These are phyloP conservation scores for Drosophila busckii DNA, from an alignment of 1,140 invertebrate species.

Conservation along the genomic window DNA sequence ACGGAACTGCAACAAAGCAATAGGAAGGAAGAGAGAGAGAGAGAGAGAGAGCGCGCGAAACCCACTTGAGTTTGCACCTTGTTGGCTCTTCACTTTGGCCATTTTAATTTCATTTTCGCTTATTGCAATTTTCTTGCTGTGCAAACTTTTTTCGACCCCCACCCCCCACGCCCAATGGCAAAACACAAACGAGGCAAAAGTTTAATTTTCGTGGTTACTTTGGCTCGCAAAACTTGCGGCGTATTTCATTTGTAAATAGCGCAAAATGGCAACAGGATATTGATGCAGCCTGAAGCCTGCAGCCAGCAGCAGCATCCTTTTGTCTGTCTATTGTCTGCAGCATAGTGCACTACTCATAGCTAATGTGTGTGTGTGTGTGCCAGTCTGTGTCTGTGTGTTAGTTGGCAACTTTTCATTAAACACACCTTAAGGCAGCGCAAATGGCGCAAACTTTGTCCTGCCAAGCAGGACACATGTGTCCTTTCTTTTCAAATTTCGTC, in stretches of 20 bases:
- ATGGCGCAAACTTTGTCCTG: conserved; percentile 51
- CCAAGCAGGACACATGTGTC: conserved; percentile 37
- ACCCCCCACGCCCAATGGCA: conserved; percentile 4
- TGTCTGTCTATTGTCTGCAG: conserved; percentile 43
- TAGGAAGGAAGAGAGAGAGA: background rate
- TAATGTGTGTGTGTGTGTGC: conserved; percentile 10
- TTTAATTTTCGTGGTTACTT: conserved; percentile 63
- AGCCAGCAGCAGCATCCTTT: conserved; percentile 43
- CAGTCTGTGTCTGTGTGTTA: conserved; percentile 15
- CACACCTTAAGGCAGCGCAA: conserved; percentile 56
- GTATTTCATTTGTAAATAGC: conserved; percentile 66
- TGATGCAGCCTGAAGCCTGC: conserved; percentile 45
- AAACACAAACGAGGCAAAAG: conserved; percentile 57
- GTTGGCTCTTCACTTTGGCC: conserved; percentile 34
- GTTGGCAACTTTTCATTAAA: conserved; percentile 57
- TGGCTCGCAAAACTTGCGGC: conserved; percentile 59
- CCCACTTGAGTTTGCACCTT: conserved; percentile 31
- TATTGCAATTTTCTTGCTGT: conserved; percentile 38
- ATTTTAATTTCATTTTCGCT: conserved; percentile 46
- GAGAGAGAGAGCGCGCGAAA: background rate
- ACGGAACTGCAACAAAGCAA: background rate
- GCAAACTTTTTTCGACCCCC: conserved; percentile 23
- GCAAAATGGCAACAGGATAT: conserved; percentile 62
- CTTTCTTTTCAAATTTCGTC: conserved; percentile 4
- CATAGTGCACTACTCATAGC: background rate